Base-by-base conservation (phyloP, 2,888 invertebrate genomes). In the Idaea biselata region DNA sequence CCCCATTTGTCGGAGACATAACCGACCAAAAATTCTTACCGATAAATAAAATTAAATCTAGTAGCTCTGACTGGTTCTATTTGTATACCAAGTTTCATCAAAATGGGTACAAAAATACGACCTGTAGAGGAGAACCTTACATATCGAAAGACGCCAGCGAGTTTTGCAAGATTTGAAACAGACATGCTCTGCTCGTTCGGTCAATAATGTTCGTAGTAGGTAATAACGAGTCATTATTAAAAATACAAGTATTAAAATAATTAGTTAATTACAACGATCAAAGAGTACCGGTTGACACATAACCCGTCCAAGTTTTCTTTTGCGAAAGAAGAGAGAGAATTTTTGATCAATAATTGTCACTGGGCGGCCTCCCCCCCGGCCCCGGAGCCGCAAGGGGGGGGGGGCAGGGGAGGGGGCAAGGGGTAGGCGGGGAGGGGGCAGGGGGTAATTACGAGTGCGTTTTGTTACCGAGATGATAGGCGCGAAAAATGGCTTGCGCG, bases 291-390 rank as follows among this genome's bases (percentile, higher is more conserved):
- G 89, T 86, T 87, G 86, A 89, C 91, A 91, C 92, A 89, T 91
- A 92, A 92, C 92, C 91, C 92, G 92, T 92, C 92, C 92, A 91
- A 92, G 92, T 92, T 92, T 92, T 91, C 92, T 92, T 92, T 92
- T 91, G 91, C 92, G 91, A 92, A 92, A 92, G 92, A 92, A 92
- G 92, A 93, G 94, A 93, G 94, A 94, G 94, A 94, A 94, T 94
- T 94, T 93, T 93, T 94, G 94, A 94, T 94, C 94, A 94, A 94
- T 94, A 94, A 94, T 94, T 94, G 94, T 94, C 94, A 94, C 94
- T 94, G 93, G 92, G 92, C 90, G 91, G 90, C 86, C 82, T 84
- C 78, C 84, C 79, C 76, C 79, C 75, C 79, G 79, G 71, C 33
- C 14, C 70, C 70, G 79, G 71, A 44, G 44, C 70, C 70, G 71